Conservation (phyloP, 2,113 vertebrate genomes). For the Microtus ochrogaster region DNA sequence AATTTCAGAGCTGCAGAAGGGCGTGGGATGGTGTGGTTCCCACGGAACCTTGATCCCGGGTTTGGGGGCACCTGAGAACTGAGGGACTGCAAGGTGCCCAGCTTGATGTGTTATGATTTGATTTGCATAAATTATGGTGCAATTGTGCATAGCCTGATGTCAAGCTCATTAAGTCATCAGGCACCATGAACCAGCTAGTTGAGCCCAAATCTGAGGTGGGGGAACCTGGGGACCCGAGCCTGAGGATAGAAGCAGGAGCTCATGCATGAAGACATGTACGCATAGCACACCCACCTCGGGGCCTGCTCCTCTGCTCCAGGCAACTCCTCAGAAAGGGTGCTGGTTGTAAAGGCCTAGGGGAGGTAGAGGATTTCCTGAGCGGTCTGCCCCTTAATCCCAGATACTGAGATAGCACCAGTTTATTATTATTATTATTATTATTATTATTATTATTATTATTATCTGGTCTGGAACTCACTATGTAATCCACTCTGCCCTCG, state of each 20-base stretch:
- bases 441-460: background rate
- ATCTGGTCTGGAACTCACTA: background rate
- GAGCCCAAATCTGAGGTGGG: conserved; percentile 33
- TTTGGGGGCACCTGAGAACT: conserved; percentile 62
- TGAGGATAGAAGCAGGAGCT: background rate
- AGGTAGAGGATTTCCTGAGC: background rate
- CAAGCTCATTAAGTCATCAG: conserved; percentile 76
- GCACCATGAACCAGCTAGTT: conserved; percentile 68
- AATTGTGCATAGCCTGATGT: conserved; percentile 71
- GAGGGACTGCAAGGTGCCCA: conserved; percentile 70
- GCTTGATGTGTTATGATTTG: conserved; percentile 67
- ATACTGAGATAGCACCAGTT: background rate
- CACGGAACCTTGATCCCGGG: conserved; percentile 47
- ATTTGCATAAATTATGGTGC: conserved; percentile 76
- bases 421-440: background rate
- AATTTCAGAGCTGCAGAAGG: conserved; percentile 51
- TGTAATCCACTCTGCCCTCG: background rate
- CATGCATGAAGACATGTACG: background rate
- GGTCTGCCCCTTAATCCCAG: background rate
- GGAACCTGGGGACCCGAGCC: background rate
- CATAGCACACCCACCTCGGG: background rate
- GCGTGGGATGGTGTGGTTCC: conserved; percentile 40
- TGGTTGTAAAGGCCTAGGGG: background rate
- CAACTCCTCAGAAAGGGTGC: background rate
- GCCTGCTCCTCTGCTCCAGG: background rate